A percentile compares a stretch with the other conserved stretches of the same genome.
Evolutionary conservation across 1,140 invertebrate species (phyloP).

Genomic region (Zaprionus tsacasi): DNA sequence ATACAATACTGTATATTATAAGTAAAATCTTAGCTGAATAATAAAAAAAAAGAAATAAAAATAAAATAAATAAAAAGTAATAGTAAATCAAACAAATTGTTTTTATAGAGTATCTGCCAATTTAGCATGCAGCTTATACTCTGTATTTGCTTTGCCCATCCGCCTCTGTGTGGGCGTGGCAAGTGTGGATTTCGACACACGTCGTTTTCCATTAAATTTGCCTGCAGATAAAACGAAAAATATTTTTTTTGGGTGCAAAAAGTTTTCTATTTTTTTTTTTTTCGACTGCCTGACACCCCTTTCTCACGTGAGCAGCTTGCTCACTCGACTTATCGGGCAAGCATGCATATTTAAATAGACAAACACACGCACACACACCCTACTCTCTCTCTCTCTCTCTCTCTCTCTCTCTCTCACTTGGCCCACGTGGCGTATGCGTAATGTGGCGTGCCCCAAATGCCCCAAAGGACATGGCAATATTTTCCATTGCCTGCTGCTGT

Average conservation of each 20-base stretch:
- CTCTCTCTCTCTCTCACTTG: too few relatives aligned
- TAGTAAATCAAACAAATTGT: not conserved
- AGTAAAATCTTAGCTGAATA: too few relatives aligned
- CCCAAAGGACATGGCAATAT: constrained; percentile 55
- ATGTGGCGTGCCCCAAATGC: constrained; percentile 37
- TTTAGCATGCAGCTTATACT: not conserved
- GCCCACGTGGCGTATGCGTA: constrained; percentile 73
- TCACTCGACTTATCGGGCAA: constrained; percentile 31
- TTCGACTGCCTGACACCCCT: not conserved
- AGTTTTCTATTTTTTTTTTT: constrained; percentile 29
- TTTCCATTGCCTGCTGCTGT: constrained; percentile 8
- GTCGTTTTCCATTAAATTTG: constrained; percentile 78
- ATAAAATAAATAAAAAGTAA: too few relatives aligned
- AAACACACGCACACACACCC: constrained; percentile 3
- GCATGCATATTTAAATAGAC: constrained; percentile 36
- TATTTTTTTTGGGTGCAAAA: constrained; percentile 56
- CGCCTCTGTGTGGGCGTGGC: constrained; percentile 34
- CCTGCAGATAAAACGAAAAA: constrained; percentile 70
- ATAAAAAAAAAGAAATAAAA: too few relatives aligned
- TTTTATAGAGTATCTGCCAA: not conserved
- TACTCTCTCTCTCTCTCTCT: too few relatives aligned
- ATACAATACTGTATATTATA: too few relatives aligned
- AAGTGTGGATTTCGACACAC: constrained; percentile 47
- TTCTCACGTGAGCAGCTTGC: constrained; percentile 46
- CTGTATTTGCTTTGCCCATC: constrained; percentile 11